Evolutionary conservation across 2,888 invertebrate genomes (phyloP), one percentile per base, ranked within the genome.

Genomic region (Oxytorus armatus): DNA sequence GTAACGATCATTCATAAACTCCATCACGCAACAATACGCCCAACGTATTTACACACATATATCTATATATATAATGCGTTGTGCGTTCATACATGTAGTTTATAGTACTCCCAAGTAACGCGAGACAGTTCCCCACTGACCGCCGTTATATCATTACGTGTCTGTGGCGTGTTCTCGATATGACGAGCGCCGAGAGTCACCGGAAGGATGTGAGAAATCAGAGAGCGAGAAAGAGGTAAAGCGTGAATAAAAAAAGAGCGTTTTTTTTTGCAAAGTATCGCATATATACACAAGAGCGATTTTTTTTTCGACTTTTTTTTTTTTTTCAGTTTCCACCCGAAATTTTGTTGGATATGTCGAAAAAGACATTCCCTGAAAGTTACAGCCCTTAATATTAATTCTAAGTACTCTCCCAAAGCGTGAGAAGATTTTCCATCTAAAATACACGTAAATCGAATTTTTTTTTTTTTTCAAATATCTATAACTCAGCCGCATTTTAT

Each of bases 61-160:
- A 66, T 23, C 3, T 36, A 10, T n/a, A 23, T 33, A 25, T 49
- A 18, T 33, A 21, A 36, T 29, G 29, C 5, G 29, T 29, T n/a
- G n/a, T n/a, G n/a, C n/a, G n/a, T n/a, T n/a, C n/a, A n/a, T n/a
- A n/a, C n/a, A n/a, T n/a, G n/a, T n/a, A n/a, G n/a, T n/a, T n/a
- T 55, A 68, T 53, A 69, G 66, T 72, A 73, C 63, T 66, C n/a
- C n/a, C n/a, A n/a, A n/a, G n/a, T n/a, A n/a, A n/a, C 77, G 72
- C 73, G 80, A 80, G 80, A 80, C 80, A 77, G 80, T 80, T 73
- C 68, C n/a, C n/a, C 73, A 77, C 72, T 80, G 80, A 73, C 80
- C 80, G 80, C 80, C 80, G 80, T 80, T 80, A 80, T 80, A 77
- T 80, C 80, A 73, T 76, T 70, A 72, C 79, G 72, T n/a, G n/a